Base-by-base conservation (phyloP, 2,797 vertebrate genomes). In the Masticophis lateralis region DNA sequence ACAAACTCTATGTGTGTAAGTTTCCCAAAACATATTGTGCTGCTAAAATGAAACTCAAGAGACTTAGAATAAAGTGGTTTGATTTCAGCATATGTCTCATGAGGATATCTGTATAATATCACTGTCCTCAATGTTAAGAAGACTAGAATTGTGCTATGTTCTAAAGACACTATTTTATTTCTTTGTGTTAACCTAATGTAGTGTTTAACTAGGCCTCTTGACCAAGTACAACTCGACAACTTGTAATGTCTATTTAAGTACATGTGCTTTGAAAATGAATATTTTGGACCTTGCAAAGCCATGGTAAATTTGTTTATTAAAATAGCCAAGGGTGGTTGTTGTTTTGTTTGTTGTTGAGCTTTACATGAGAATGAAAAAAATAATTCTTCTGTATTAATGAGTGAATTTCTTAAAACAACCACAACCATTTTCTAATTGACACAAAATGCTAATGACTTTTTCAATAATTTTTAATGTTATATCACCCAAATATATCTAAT, bases 91-190 rank as follows among this genome's bases (percentile, higher is more conserved):
- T 9, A 90, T 61, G 12, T 86, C 92, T 91, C 61, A 74, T 94
- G 91, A 95, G 93, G 93, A 27, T 94, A 92, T 89, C 93, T 87
- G 0, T 1, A 92, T 88, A 91, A 88, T 66, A 13, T 93, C 91
- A 37, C 47, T 88, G 27, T 95, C 94, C 93, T 59, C 92, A 94
- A 94, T 96, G 92, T 95, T 89, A 0, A 93, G 93, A 92, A 93
- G 95, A 93, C 93, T 95, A 95, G 93, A 96, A 95, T 94, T 0
- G 94, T 79, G 18, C 32, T 43, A 20, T 43, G 74, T 43, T 43
- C 18, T 79, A 43, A 16, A 79, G 69, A 79, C 1, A 43, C 7
- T 43, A 79, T 43, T 43, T 51, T 51, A 11, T 79, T 43, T 22
- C 37, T 22, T 43, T 20, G 18, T 20, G 7, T 47, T 83, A 43